Percentiles rank a stretch among this genome's conserved stretches.
phyloP scores from a whole-genome alignment of 2,888 invertebrate species.

The Thera obeliscata region DNA sequence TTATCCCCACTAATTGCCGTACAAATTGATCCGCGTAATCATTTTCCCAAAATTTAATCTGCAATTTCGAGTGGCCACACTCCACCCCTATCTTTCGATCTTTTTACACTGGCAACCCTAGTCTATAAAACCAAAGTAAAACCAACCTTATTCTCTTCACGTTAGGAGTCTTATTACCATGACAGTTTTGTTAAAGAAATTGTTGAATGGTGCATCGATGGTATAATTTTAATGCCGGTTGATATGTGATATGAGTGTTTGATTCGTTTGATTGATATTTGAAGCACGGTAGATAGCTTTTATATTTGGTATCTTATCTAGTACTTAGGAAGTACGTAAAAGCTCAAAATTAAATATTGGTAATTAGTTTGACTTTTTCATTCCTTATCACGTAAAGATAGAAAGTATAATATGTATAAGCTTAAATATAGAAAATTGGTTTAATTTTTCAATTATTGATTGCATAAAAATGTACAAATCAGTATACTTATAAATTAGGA shows the following conservation, averaged over 20 bases:
- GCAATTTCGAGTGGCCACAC: conserved; percentile 44
- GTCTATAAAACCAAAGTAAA: neutral
- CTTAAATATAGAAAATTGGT: too few relatives aligned
- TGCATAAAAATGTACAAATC: too few relatives aligned
- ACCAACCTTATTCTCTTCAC: neutral
- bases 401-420: too few relatives aligned
- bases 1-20: conserved; percentile 51
- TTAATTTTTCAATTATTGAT: too few relatives aligned
- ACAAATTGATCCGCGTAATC: conserved; percentile 49
- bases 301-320: too few relatives aligned
- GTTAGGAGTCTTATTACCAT: neutral
- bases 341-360: too few relatives aligned
- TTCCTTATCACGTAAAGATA: too few relatives aligned
- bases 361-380: too few relatives aligned
- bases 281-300: neutral
- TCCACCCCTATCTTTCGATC: conserved; percentile 36
- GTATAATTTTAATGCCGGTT: conserved; percentile 3
- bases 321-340: too few relatives aligned
- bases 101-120: conserved; percentile 35
- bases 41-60: conserved; percentile 45
- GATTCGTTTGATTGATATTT: conserved; percentile 17
- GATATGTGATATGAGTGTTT: conserved; percentile 16
- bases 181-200: neutral
- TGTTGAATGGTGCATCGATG: conserved; percentile 1
- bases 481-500: too few relatives aligned